Conservation (phyloP, 2,113 vertebrate genomes). For the Tylochromis polylepis region DNA sequence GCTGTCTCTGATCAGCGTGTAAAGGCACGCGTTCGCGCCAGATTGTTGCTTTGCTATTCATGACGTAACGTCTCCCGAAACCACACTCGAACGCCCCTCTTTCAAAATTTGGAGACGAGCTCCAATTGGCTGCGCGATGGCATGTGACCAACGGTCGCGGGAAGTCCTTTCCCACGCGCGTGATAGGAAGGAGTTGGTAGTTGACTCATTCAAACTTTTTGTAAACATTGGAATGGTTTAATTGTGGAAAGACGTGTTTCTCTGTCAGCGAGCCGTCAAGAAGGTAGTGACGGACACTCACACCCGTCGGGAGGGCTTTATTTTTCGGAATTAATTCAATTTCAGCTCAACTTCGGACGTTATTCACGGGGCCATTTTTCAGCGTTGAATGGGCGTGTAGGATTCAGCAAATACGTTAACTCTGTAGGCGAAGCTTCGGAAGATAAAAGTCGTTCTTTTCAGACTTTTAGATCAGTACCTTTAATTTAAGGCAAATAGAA, state of each 20-base stretch:
- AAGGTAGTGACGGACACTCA: not conserved
- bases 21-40: constrained; percentile 76
- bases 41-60: constrained; percentile 32
- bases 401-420: not conserved
- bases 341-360: not conserved
- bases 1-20: not conserved
- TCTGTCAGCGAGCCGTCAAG: not conserved
- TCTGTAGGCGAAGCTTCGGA: not conserved
- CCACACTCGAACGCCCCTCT: constrained; percentile 63
- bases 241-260: not conserved
- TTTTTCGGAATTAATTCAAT: not conserved
- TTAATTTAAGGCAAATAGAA: not conserved
- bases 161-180: constrained; percentile 77
- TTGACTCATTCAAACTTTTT: constrained; percentile 57
- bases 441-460: not conserved
- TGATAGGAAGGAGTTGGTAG: constrained; percentile 45
- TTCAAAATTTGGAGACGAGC: constrained; percentile 75
- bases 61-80: constrained; percentile 29
- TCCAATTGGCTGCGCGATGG: constrained; percentile 71
- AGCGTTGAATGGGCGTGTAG: constrained; percentile 38
- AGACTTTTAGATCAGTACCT: not conserved
- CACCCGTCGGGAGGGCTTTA: not conserved
- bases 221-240: constrained; percentile 64
- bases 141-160: constrained; percentile 94
- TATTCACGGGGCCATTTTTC: constrained; percentile 5